Conservation (phyloP, 2,113 vertebrate genomes). For the Dinomys branickii region DNA sequence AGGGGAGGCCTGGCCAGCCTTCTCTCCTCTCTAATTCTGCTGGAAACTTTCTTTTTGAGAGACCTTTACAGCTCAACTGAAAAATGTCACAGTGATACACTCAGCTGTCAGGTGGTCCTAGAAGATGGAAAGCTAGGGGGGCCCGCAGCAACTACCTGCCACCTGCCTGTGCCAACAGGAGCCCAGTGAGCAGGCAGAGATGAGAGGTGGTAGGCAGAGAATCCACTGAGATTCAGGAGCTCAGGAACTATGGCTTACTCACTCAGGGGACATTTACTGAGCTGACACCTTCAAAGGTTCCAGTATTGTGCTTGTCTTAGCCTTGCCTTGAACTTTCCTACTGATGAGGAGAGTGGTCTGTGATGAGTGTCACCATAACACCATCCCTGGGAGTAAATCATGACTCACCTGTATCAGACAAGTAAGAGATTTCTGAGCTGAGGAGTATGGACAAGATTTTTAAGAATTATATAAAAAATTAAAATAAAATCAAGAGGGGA, state of each 20-base stretch:
- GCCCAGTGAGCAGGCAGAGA: too few relatives aligned
- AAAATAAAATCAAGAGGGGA: neutral
- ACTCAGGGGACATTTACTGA: neutral
- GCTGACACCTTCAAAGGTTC: neutral
- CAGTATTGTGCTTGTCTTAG: fast-evolving
- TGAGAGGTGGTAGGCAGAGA: fast-evolving
- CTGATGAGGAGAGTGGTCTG: neutral
- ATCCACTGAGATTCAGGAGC: too few relatives aligned
- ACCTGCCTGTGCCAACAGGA: neutral
- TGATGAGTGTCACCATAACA: neutral
- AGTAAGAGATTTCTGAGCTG: neutral
- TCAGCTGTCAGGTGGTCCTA: neutral
- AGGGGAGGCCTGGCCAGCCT: neutral
- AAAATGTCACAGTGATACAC: neutral
- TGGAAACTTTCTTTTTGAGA: constrained; percentile 46
- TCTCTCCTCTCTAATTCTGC: neutral
- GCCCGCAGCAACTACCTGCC: neutral
- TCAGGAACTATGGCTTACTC: neutral
- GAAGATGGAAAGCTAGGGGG: fast-evolving
- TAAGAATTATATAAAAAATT: neutral
- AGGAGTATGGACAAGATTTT: neutral
- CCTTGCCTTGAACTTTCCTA: neutral
- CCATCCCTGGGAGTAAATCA: neutral
- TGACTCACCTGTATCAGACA: neutral
- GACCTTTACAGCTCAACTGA: neutral